A percentile compares a stretch with the other conserved stretches of the same genome.
phyloP scores from a whole-genome alignment of 2,113 vertebrate genomes.

The Bettongia penicillata region DNA sequence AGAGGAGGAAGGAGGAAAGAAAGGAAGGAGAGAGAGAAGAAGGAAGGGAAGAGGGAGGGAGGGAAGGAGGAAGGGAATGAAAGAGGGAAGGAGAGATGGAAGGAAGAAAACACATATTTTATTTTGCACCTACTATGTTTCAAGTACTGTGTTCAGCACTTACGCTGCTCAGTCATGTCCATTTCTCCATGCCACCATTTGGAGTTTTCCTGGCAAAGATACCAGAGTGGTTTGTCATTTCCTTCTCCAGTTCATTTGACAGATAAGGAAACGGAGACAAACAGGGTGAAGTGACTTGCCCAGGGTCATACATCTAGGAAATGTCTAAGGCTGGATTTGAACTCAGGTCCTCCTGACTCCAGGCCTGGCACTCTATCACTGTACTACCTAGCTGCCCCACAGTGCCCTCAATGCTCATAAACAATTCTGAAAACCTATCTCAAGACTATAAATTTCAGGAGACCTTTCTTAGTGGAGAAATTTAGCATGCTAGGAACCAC shows the following conservation, averaged over 20 bases:
- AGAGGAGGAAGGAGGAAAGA: constrained; percentile 26
- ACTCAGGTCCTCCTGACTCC: not conserved
- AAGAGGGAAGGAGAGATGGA: constrained; percentile 22
- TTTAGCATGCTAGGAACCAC: not conserved
- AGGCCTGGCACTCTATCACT: not conserved
- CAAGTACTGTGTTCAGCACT: not conserved
- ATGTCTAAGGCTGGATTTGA: too few species aligned
- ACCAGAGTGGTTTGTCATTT: too few species aligned
- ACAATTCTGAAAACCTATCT: not conserved
- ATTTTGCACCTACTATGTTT: not conserved
- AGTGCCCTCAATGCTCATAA: not conserved
- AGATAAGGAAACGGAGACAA: too few species aligned
- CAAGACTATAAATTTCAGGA: not conserved
- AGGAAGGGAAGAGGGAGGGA: not conserved
- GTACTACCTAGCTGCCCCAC: too few species aligned
- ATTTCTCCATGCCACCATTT: too few species aligned
- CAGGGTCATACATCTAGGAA: too few species aligned
- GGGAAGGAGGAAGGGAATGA: not conserved
- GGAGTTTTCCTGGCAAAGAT: too few species aligned
- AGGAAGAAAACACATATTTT: not conserved
- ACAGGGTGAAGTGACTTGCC: too few species aligned
- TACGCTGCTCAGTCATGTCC: not conserved
- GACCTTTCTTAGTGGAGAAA: not conserved
- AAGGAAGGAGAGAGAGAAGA: not conserved
- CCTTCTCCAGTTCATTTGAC: too few species aligned